Percentiles rank a stretch among this genome's conserved stretches.
These are phyloP conservation scores for Aporophyla nigra DNA, from an alignment of 2,888 invertebrate species.

Conservation along the genomic window DNA sequence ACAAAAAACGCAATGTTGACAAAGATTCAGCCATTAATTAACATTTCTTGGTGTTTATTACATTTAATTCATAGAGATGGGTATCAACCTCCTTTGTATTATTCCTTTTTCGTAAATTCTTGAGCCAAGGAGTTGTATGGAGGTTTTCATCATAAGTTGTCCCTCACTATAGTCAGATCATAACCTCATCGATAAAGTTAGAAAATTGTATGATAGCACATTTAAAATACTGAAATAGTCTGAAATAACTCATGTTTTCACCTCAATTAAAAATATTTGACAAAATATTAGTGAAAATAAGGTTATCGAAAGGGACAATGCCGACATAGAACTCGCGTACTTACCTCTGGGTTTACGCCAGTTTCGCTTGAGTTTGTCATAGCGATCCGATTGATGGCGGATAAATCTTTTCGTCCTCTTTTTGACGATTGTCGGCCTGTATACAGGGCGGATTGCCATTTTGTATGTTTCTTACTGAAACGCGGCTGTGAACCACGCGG, in stretches of 20 bases:
- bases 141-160: background rate
- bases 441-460: conserved; percentile 97
- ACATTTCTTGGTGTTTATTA: background rate
- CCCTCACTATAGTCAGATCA: conserved; percentile 8
- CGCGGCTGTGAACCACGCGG: conserved; percentile 90
- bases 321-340: conserved; percentile 62
- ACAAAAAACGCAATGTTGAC: conserved; percentile 43
- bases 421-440: conserved; percentile 97
- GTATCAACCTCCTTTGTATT: background rate
- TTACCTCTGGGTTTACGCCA: conserved; percentile 99
- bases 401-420: conserved; percentile 99
- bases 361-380: conserved; percentile 98
- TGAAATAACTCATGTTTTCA: background rate
- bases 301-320: conserved; percentile 49
- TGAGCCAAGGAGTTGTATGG: background rate
- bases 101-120: background rate
- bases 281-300: conserved; percentile 36
- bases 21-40: background rate
- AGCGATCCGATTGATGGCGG: conserved; percentile 99
- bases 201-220: background rate
- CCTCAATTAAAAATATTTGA: background rate
- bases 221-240: background rate
- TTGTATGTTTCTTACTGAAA: conserved; percentile 88
- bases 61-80: background rate
- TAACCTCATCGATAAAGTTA: conserved; percentile 44